phyloP scores from a whole-genome alignment of 2,888 invertebrate species.

The Rotaria sp. region DNA sequence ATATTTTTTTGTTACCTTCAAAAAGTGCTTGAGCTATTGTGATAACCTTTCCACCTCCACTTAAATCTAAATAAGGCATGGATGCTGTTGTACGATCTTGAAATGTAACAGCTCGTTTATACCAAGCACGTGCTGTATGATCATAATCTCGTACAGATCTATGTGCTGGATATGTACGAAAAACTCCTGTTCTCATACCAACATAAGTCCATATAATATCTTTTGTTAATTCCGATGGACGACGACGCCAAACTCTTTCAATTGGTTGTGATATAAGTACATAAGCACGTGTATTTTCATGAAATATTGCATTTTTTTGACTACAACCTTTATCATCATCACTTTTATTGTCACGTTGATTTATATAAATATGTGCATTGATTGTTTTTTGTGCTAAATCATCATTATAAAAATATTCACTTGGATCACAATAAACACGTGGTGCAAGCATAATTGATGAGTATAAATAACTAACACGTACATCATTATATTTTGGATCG shows the following conservation, averaged over 20 bases:
- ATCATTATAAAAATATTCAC: conserved; percentile 55
- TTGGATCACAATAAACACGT: conserved; percentile 55
- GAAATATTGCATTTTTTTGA: conserved; percentile 28
- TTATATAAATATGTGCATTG: conserved; percentile 54
- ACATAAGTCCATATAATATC: conserved; percentile 49
- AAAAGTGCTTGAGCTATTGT: conserved; percentile 56
- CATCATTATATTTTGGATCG: conserved; percentile 43
- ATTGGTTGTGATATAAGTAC: conserved; percentile 55
- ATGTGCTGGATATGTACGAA: conserved; percentile 56
- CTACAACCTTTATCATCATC: conserved; percentile 12
- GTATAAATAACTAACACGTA: conserved; percentile 53
- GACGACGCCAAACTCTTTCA: conserved; percentile 52
- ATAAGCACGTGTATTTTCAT: conserved; percentile 48
- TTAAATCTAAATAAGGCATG: conserved; percentile 56
- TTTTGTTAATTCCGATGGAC: conserved; percentile 53
- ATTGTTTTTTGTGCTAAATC: conserved; percentile 54
- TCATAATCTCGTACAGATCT: conserved; percentile 54
- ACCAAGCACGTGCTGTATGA: conserved; percentile 56
- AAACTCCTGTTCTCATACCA: conserved; percentile 56
- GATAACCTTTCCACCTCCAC: conserved; percentile 56
- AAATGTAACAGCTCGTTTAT: conserved; percentile 51
- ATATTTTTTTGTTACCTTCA: conserved; percentile 48
- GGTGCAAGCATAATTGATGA: conserved; percentile 56
- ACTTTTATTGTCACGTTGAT: not conserved
- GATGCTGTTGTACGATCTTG: conserved; percentile 55